A percentile compares a stretch with the other conserved stretches of the same genome.
Conservation (phyloP, 2,888 invertebrate species). For the Harmothoe impar region DNA sequence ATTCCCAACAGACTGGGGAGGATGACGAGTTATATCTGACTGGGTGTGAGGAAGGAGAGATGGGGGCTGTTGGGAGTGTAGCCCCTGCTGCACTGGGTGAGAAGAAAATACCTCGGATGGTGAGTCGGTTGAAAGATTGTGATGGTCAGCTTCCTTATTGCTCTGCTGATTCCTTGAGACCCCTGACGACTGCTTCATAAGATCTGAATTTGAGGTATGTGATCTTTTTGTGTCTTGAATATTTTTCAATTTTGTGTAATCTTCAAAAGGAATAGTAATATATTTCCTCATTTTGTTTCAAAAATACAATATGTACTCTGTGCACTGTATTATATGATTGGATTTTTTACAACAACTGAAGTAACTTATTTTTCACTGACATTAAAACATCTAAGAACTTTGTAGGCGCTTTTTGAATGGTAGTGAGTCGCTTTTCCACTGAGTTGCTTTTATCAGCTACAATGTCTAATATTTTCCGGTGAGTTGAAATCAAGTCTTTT, state of each 20-base stretch:
- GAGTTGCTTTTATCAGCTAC: not conserved
- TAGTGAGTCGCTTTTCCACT: not conserved
- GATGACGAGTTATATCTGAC: too few relatives aligned
- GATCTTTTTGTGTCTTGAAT: not conserved
- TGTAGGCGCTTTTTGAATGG: not conserved
- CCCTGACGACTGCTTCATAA: not conserved
- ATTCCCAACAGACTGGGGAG: too few relatives aligned
- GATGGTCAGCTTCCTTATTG: not conserved
- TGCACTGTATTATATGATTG: too few relatives aligned
- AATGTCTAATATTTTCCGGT: not conserved
- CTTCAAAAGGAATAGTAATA: not conserved
- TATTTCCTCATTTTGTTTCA: too few relatives aligned
- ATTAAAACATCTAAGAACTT: too few relatives aligned
- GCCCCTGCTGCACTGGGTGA: not conserved
- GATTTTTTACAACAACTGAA: not conserved
- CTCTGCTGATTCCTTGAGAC: not conserved
- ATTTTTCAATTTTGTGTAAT: not conserved
- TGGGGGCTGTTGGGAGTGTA: not conserved
- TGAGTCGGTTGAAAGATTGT: not conserved
- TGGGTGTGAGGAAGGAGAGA: too few relatives aligned
- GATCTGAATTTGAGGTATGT: not conserved
- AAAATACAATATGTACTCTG: too few relatives aligned
- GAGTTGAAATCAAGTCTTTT: not conserved
- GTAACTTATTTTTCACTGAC: not conserved
- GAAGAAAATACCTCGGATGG: not conserved